These are phyloP conservation scores for Eunapius fragilis DNA, from an alignment of 37 sponge, comb jelly and placozoan genomes.

Conservation along the genomic window DNA sequence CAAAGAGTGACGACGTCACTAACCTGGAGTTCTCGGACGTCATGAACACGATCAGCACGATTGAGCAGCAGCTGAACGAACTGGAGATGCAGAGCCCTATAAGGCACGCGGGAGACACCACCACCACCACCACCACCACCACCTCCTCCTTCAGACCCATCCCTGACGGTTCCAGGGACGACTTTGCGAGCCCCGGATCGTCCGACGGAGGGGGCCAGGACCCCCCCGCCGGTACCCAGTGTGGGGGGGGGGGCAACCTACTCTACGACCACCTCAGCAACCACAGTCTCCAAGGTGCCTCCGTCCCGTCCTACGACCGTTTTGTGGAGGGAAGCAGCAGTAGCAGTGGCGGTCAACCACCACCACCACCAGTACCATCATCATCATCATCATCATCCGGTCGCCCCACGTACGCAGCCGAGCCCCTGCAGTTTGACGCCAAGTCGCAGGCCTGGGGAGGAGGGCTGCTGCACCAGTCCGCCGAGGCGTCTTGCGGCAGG, in stretches of 20 bases:
- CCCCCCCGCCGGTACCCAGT: no score
- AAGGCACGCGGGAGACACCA: not conserved
- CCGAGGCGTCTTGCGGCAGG: no score
- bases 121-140: no score
- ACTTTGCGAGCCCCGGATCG: not conserved
- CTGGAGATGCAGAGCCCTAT: not conserved
- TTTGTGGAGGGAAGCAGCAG: not conserved
- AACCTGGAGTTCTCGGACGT: conserved; percentile 32
- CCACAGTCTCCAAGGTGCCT: no score
- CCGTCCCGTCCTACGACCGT: no score
- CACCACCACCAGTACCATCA: not conserved
- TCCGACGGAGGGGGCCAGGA: no score
- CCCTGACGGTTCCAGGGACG: not conserved
- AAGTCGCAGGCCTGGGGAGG: no score
- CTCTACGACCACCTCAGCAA: not conserved
- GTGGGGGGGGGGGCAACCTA: no score
- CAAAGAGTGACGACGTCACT: no score
- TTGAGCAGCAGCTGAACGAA: conserved; percentile 35
- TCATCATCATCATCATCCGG: not conserved
- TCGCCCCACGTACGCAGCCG: no score
- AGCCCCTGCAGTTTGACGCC: no score
- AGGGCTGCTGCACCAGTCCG: no score
- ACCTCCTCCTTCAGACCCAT: conserved; percentile 2
- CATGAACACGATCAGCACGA: conserved; percentile 28
- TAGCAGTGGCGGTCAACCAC: not conserved